These are phyloP conservation scores for Rotaria magnacalcarata DNA, from an alignment of 2,888 invertebrate genomes.

Conservation along the genomic window DNA sequence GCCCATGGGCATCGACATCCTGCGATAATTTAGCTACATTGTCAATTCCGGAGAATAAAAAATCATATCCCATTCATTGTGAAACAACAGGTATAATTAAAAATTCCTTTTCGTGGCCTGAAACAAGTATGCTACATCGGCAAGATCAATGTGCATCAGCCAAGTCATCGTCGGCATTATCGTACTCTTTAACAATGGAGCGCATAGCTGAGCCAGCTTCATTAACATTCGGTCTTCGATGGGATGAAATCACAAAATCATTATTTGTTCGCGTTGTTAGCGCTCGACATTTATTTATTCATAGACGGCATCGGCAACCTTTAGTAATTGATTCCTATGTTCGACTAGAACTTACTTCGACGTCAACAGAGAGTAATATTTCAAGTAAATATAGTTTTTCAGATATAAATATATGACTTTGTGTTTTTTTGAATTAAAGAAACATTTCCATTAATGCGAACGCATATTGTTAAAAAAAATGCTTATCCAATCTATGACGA, in stretches of 20 bases:
- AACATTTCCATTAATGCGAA: not conserved
- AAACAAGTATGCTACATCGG: not conserved
- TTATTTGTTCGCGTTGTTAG: not conserved
- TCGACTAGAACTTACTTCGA: not conserved
- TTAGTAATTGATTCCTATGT: conserved; percentile 6
- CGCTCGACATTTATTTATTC: not conserved
- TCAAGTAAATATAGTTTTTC: not conserved
- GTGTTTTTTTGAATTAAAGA: not conserved
- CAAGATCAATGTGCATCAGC: not conserved
- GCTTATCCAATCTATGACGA: conserved; percentile 27
- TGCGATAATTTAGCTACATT: conserved; percentile 5
- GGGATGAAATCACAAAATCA: not conserved
- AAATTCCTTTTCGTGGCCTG: conserved; percentile 32
- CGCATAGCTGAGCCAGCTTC: not conserved
- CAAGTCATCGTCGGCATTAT: not conserved
- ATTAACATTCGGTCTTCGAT: conserved; percentile 11
- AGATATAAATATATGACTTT: not conserved
- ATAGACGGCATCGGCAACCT: not conserved
- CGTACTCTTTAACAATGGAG: not conserved
- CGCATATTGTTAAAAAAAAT: conserved; percentile 21
- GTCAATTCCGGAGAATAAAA: not conserved
- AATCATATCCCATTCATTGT: not conserved
- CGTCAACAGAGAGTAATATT: not conserved
- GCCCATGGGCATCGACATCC: not conserved
- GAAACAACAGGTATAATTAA: not conserved